Evolutionary conservation across 2,113 vertebrate genomes (phyloP), one percentile per base, ranked within the genome.

Genomic region (Hiodon tergisus): DNA sequence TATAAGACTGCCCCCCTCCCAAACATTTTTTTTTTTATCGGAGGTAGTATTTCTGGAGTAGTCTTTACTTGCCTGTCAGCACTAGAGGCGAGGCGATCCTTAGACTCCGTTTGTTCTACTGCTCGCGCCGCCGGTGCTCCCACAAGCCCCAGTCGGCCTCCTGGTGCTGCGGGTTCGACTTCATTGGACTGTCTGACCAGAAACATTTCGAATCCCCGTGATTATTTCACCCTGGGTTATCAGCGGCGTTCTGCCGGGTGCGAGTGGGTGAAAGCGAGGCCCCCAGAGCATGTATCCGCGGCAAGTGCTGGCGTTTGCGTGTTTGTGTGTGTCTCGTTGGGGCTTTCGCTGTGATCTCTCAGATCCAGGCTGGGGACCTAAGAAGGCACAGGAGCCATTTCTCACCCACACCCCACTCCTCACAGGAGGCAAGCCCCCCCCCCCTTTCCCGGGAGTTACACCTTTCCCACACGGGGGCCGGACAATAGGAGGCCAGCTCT

Each of bases 401-500:
- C 10, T 17, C 2, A 17, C 31, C 65, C 65, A 47, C 5, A 10
- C 54, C 54, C 54, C 54, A 57, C 10, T 10, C 54, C 54, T 5
- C 54, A 66, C n/a, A 11, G 54, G 54, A 57, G 5, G 10, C 54
- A 57, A 31, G 2, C 31, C 46, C 61, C 6, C n/a, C 61, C 16
- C 46, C 54, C 65, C 58, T 67, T 58, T 74, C 54, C 54, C n/a
- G 54, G 46, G 47, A 6, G 57, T 59, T 16, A n/a, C 71, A 73
- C 71, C 60, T 73, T 73, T 63, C 46, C 62, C 71, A 63, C 60
- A 31, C 3, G n/a, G 47, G 69, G 10, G 4, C 55, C 31, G 11
- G 54, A 47, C 46, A 48, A 48, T 46, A 13, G 3, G 4, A 31
- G n/a, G 46, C 67, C 4, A 31, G 76, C 80, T 66, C 82, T 90